Evolutionary conservation across 2,888 invertebrate genomes (phyloP), one percentile per base, ranked within the genome.

Genomic region (Thereva unica): DNA sequence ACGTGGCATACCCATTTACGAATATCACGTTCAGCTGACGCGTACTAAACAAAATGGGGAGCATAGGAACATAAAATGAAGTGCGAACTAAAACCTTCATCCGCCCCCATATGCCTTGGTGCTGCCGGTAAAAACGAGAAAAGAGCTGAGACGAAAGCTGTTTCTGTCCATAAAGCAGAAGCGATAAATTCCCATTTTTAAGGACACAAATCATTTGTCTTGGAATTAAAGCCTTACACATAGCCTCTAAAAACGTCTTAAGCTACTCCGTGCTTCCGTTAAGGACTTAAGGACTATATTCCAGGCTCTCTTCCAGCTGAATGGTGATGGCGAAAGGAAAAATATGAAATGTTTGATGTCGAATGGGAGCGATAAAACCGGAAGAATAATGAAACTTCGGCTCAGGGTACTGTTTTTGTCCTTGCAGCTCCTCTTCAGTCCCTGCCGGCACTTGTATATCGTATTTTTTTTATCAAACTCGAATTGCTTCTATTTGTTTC

Each of bases 21-120:
- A 66, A 63, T 49, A 66, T 63, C 68, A 68, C 68, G 68, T 68
- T 65, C 66, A 68, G 66, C 68, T 68, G 68, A 68, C 67, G 63
- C 64, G 42, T 57, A 55, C 66, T 56, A 66, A 68, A 66, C 68
- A 64, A 38, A 42, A 53, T 34, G 42, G 35, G 37, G 8, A 38
- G 56, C 35, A 64, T 63, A 61, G 45, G 47, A 37, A 52, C 63
- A 63, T 63, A 67, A 61, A 66, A 68, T 56, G 40, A 47, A 65
- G 64, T 64, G 64, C 52, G 52, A 53, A 64, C 63, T 37, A 53
- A 37, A 10, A 40, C 38, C 23, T 23, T 53, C 53, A 53, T 53
- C 38, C 38, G 23, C 38, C 7, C 2, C 50, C 23, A 5, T 9
- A 8, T 7, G 10, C 53, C 53, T n/a, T 10, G n/a, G 10, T 40